These are phyloP conservation scores for Percopsis omiscomaycus DNA, from an alignment of 2,797 vertebrate genomes.

Conservation along the genomic window DNA sequence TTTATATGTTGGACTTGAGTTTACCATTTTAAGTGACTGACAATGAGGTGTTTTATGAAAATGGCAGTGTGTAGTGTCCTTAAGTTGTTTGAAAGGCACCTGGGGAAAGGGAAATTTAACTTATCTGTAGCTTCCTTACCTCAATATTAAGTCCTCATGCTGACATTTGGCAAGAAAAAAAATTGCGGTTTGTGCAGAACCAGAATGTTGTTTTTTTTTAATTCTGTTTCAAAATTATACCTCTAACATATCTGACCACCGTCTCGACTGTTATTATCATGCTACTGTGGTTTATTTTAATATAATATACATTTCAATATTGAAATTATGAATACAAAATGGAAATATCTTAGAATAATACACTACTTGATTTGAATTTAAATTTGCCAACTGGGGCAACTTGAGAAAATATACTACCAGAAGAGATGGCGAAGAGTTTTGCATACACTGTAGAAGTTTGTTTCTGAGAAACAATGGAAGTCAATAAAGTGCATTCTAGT, in stretches of 20 bases:
- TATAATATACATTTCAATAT: neutral
- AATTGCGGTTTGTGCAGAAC: too few species aligned
- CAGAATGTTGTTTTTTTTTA: too few species aligned
- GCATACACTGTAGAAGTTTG: neutral
- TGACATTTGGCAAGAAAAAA: too few species aligned
- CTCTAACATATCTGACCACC: neutral
- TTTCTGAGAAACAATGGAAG: neutral
- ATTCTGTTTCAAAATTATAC: neutral
- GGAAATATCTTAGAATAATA: too few species aligned
- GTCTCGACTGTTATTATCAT: neutral
- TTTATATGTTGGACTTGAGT: neutral
- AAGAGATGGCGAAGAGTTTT: neutral
- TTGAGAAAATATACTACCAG: neutral
- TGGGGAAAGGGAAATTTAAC: too few species aligned
- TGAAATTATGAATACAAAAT: too few species aligned
- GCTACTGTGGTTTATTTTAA: neutral
- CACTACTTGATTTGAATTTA: too few species aligned
- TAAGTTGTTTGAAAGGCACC: neutral
- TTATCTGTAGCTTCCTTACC: too few species aligned
- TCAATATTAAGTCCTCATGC: too few species aligned
- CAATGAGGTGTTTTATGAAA: neutral
- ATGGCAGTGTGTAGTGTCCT: neutral
- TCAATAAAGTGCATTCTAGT: neutral
- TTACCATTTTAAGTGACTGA: too few species aligned
- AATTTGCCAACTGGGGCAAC: neutral